Evolutionary conservation across 2,113 vertebrate genomes (phyloP), one percentile per base, ranked within the genome.

Genomic region (Gallinago media): DNA sequence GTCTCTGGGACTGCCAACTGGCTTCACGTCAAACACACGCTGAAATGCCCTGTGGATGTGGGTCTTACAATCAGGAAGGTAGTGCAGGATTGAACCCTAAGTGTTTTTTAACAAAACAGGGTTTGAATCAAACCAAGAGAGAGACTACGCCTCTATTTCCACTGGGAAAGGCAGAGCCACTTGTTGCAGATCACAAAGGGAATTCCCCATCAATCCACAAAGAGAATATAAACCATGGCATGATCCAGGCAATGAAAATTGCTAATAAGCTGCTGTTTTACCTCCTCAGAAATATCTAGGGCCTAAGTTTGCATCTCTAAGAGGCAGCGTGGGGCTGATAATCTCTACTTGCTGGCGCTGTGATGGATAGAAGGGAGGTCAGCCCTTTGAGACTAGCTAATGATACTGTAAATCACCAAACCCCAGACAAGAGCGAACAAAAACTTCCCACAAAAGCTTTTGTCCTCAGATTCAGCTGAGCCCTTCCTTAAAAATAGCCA

Each of bases 371-470:
- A 79, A 79, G 87, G 89, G 72, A 88, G 91, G 77, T 92, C 58
- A 38, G 63, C 85, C 93, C 85, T 94, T 90, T 59, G 93, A 88
- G 88, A 89, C 66, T 34, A 71, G 92, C 95, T 98, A 98, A 98
- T 97, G 97, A 98, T 97, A 97, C 97, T 98, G 98, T 98, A 99
- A 99, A 98, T 98, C 98, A 98, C 96, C 97, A 93, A 94, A 94
- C 96, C 68, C 86, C 89, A 66, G 87, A 96, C 95, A 80, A 38
- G n/a, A 42, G 94, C 85, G 63, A 98, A 98, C 97, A 97, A 96
- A 96, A 97, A 94, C 87, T 90, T 87, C 73, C 66, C 87, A 86
- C 75, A 56, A 96, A 89, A 96, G 94, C 95, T 94, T 95, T 95
- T 97, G 89, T 97, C 88, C 93, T 89, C 86, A 80, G 94, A 84